Evolutionary conservation across 2,113 vertebrate species (phyloP), one percentile per base, ranked within the genome.

Genomic region (Paracanthobrama guichenoti): DNA sequence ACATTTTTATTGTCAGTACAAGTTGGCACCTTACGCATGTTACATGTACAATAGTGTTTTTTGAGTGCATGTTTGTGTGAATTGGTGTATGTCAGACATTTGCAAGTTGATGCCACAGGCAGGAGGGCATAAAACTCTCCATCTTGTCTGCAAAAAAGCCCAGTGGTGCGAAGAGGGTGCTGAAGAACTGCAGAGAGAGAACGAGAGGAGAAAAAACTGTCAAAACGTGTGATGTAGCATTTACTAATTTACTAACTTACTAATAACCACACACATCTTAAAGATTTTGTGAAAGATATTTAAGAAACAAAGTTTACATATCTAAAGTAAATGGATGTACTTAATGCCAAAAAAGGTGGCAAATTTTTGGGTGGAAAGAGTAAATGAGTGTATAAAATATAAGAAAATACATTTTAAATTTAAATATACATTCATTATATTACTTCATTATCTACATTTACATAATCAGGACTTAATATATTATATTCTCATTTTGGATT

Each of bases 151-250:
- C 84, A 84, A 95, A 83, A 90, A 96, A 96, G 86, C 91, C 92
- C 91, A 95, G 91, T 26, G 94, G 94, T 90, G 94, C 95, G 84
- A 95, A 95, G 83, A 95, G 93, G 84, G 92, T 96, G 91, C 95
- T 94, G 91, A 95, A 95, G 92, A 95, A 95, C 97, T 97, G 93
- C 22, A 93, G 48, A 55, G 74, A 85, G 11, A 44, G 18, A 73
- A 1, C 3, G 7, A 35, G 84, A 42, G 18, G 87, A 87, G 57
- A 53, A 3, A 69, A 9, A 24, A 64, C 50, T 22, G 6, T 79
- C 14, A 67, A 14, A 12, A 3, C 14, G 6, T 67, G 28, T 31
- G n/a, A 24, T 5, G 7, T 35, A 9, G 24, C 26, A 67, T 67
- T 31, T 35, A 31, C 26, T 16, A 31, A 14, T 35, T 31, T 31